Conservation (phyloP, 2,888 invertebrate genomes). For the Drosophila nr. perissopoda region DNA sequence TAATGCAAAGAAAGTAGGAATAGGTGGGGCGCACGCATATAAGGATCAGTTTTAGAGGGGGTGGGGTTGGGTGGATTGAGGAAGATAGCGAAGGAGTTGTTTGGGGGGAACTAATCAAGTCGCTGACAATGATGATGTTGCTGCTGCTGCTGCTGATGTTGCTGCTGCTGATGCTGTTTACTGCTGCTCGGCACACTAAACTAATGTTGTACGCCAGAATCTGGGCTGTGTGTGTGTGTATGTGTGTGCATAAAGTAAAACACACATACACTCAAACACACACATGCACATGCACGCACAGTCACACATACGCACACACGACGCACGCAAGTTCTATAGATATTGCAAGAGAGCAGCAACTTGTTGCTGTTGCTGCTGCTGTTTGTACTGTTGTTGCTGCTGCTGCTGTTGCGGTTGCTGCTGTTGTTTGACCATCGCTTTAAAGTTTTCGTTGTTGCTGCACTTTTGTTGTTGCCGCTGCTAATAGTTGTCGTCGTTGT, state of each 20-base stretch:
- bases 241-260: conserved; percentile 17
- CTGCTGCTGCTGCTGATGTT: conserved; percentile 63
- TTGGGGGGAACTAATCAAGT: conserved; percentile 45
- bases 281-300: conserved; percentile 26
- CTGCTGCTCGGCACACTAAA: conserved; percentile 45
- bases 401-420: conserved; percentile 28
- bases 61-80: neutral
- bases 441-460: conserved; percentile 46
- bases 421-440: conserved; percentile 12
- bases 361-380: conserved; percentile 37
- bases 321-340: conserved; percentile 38
- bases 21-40: conserved; percentile 30
- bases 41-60: neutral
- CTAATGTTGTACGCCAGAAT: conserved; percentile 28
- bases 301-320: conserved; percentile 25
- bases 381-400: conserved; percentile 31
- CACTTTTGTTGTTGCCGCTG: conserved; percentile 61
- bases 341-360: conserved; percentile 29
- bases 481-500: conserved; percentile 50
- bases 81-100: conserved; percentile 8
- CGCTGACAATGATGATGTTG: conserved; percentile 80
- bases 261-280: conserved; percentile 16
- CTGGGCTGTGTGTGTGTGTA: conserved; percentile 16
- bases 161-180: conserved; percentile 13
- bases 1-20: conserved; percentile 50